These are phyloP conservation scores for Tipula confusa DNA, from an alignment of 2,888 invertebrate genomes.

Conservation along the genomic window DNA sequence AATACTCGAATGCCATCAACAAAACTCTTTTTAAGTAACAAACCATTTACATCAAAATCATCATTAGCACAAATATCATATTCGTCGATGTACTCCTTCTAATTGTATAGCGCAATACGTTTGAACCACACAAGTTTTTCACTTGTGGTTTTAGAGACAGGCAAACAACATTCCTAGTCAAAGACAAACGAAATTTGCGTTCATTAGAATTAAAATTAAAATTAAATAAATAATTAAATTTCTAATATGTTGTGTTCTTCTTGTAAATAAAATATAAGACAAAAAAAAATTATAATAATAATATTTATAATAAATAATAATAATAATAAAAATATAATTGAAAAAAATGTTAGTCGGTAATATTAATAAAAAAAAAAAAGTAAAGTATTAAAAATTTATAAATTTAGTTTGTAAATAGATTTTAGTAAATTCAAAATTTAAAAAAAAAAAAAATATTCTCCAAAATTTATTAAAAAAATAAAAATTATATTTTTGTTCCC, in stretches of 20 bases:
- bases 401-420: conserved; percentile 8
- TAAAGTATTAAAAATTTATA: not conserved
- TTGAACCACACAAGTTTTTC: not conserved
- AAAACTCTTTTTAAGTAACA: not conserved
- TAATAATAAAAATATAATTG: not conserved
- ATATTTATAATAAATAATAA: not conserved
- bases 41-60: not conserved
- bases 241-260: not conserved
- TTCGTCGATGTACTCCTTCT: not conserved
- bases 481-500: not conserved
- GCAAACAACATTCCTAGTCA: not conserved
- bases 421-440: not conserved
- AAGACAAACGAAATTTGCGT: not conserved
- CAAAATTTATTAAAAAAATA: not conserved
- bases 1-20: not conserved
- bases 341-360: not conserved
- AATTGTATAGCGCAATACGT: not conserved
- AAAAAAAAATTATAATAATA: not conserved
- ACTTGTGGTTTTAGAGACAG: not conserved
- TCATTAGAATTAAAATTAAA: not conserved
- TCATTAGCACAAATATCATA: not conserved
- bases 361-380: no score
- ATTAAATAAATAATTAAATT: not conserved
- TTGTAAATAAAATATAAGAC: conserved; percentile 12
- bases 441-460: not conserved